Evolutionary conservation across 2,888 invertebrate genomes (phyloP).

Genomic region (Tipula confusa): DNA sequence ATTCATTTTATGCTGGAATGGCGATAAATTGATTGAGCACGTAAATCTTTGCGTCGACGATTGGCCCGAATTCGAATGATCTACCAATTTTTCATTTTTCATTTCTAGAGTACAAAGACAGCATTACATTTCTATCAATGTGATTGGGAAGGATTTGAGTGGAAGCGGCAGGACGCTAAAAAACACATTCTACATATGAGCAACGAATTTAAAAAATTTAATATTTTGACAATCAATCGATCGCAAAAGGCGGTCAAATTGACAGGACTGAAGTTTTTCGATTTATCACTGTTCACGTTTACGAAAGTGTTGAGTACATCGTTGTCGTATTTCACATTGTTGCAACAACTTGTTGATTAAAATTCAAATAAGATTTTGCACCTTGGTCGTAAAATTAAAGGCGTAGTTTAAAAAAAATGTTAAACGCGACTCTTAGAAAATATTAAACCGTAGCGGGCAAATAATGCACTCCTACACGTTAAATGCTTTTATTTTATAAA

Average conservation of each 20-base stretch:
- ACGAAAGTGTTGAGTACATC: constrained; percentile 47
- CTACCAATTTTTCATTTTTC: not conserved
- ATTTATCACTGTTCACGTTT: constrained; percentile 46
- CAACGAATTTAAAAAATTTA: constrained; percentile 30
- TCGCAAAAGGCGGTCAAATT: constrained; percentile 45
- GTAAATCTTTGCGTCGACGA: no score
- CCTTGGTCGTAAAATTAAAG: no score
- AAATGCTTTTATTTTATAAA: no score
- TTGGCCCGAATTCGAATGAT: no score
- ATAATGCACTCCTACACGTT: no score
- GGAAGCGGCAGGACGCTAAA: constrained; percentile 28
- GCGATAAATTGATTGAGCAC: constrained; percentile 46
- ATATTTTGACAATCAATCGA: constrained; percentile 44
- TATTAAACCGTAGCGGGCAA: no score
- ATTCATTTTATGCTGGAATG: constrained; percentile 47
- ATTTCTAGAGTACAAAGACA: constrained; percentile 41
- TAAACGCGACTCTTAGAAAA: no score
- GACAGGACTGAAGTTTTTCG: constrained; percentile 47
- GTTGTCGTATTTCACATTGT: constrained; percentile 47
- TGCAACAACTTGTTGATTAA: constrained; percentile 41
- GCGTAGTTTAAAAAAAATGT: no score
- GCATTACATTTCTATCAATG: constrained; percentile 38
- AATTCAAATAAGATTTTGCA: no score
- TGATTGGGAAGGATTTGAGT: constrained; percentile 42
- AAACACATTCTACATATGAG: not conserved